These are phyloP conservation scores for Hylomyscus alleni DNA, from an alignment of 2,797 vertebrate genomes.

Conservation along the genomic window DNA sequence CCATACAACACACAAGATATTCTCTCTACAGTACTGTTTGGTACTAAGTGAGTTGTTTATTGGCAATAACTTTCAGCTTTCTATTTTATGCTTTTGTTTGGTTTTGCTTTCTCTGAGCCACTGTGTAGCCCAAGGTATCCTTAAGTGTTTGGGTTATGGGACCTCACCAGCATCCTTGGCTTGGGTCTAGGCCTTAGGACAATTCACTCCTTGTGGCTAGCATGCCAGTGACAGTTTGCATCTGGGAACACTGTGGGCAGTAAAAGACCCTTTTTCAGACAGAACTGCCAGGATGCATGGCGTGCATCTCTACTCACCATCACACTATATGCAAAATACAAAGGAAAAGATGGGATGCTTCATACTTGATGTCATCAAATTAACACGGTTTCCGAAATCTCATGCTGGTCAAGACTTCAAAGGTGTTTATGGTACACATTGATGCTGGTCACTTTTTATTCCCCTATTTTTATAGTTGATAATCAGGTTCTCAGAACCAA, in stretches of 20 bases:
- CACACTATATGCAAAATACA: background rate
- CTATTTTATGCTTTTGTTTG: background rate
- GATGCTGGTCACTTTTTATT: slow-evolving; percentile 33
- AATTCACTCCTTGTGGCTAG: background rate
- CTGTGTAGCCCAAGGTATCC: background rate
- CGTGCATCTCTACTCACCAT: background rate
- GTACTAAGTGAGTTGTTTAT: slow-evolving; percentile 1
- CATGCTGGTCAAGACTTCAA: background rate
- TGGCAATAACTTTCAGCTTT: slow-evolving; percentile 3
- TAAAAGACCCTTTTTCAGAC: slow-evolving; percentile 32
- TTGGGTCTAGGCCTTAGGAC: slow-evolving; percentile 17
- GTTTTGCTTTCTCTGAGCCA: background rate
- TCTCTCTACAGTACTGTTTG: background rate
- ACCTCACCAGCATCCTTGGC: background rate
- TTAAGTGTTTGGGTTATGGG: background rate
- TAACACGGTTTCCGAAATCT: background rate
- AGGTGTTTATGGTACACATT: slow-evolving; percentile 1
- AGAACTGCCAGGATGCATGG: background rate
- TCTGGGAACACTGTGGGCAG: background rate
- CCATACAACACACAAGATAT: background rate
- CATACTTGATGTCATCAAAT: background rate
- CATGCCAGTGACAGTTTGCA: slow-evolving; percentile 1
- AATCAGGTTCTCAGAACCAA: slow-evolving; percentile 36
- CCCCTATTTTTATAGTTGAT: background rate
- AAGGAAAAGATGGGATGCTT: background rate